Conservation (phyloP, 37 sponge, comb jelly and placozoan genomes). For the Oscarella lobularis region DNA sequence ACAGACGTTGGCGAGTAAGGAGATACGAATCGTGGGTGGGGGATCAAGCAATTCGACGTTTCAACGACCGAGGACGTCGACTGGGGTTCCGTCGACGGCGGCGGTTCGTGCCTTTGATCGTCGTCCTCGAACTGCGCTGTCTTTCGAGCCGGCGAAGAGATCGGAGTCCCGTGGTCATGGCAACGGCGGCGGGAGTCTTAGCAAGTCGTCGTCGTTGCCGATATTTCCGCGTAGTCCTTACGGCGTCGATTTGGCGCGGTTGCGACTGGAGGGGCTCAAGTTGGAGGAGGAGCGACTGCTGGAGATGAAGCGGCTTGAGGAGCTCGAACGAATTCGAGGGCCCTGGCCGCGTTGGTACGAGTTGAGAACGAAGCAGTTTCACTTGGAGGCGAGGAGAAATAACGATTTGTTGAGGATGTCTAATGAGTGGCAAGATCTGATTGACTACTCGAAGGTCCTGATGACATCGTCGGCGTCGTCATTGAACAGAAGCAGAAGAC, state of each 20-base stretch:
- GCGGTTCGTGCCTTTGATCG: neutral
- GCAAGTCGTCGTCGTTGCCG: neutral
- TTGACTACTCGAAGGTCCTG: neutral
- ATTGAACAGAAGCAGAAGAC: too few species aligned
- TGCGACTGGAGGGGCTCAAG: neutral
- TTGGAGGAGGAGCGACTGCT: neutral
- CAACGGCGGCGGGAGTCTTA: neutral
- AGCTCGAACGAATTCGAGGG: neutral
- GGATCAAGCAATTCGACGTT: too few species aligned
- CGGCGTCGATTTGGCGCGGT: neutral
- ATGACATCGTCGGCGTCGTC: too few species aligned
- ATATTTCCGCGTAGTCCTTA: neutral
- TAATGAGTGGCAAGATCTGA: neutral
- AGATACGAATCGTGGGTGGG: too few species aligned
- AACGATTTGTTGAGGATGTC: neutral
- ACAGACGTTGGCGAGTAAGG: neutral
- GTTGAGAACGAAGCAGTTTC: neutral
- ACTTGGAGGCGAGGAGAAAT: neutral
- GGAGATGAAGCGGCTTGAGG: neutral
- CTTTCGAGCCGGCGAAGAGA: neutral
- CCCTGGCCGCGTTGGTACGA: constrained; percentile 1
- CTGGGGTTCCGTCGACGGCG: neutral
- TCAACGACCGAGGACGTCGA: neutral
- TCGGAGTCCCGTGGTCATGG: neutral
- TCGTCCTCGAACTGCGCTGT: neutral